Evolutionary conservation across 2,888 invertebrate species (phyloP).

Genomic region (Agrochola circellaris): DNA sequence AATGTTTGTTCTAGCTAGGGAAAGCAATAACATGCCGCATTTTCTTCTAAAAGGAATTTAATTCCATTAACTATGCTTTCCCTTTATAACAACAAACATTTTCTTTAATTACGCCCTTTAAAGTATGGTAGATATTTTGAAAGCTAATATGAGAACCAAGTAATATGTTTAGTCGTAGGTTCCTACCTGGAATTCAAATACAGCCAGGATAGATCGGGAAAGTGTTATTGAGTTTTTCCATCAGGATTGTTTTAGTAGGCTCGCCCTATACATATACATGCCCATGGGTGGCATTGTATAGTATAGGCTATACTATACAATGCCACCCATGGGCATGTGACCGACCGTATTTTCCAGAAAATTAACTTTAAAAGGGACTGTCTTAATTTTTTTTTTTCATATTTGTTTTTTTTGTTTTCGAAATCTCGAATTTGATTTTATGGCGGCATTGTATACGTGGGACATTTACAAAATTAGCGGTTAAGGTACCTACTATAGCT

Average conservation of each 20-base stretch:
- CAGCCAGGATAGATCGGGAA: neutral
- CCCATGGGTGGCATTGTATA: too few species aligned
- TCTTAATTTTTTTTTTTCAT: too few species aligned
- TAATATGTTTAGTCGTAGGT: too few species aligned
- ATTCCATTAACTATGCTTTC: neutral
- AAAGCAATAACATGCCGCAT: conserved; percentile 8
- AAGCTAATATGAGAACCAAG: neutral
- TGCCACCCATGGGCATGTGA: too few species aligned
- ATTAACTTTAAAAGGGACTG: too few species aligned
- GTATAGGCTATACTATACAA: too few species aligned
- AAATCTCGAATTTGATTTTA: too few species aligned
- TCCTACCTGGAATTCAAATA: neutral
- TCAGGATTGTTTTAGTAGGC: neutral
- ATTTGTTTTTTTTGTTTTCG: too few species aligned
- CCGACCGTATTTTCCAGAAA: too few species aligned
- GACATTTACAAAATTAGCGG: neutral
- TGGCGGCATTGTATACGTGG: neutral
- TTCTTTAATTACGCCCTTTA: neutral
- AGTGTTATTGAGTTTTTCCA: neutral
- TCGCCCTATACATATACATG: too few species aligned
- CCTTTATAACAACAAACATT: neutral
- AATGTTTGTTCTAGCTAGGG: neutral
- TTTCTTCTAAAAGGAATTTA: conserved; percentile 17
- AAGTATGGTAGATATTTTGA: neutral
- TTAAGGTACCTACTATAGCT: neutral